phyloP scores from a whole-genome alignment of 2,888 invertebrate genomes.

The Patella pellucida region DNA sequence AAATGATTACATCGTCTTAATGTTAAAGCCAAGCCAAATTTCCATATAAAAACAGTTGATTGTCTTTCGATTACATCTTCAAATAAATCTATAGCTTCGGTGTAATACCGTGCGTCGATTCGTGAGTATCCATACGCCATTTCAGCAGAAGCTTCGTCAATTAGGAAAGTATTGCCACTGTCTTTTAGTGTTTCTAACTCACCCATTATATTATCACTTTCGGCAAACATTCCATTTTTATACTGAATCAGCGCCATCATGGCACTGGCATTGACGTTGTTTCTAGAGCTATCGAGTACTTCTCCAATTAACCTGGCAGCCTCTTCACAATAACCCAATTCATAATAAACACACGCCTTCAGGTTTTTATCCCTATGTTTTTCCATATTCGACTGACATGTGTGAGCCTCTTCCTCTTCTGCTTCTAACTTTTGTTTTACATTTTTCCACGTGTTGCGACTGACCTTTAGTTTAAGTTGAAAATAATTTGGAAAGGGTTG shows the following conservation, averaged over 20 bases:
- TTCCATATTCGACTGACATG: neutral
- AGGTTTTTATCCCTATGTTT: neutral
- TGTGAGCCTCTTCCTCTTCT: neutral
- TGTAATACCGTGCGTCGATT: neutral
- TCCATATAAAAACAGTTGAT: neutral
- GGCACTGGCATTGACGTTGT: neutral
- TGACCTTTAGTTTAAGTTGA: neutral
- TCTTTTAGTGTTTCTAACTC: neutral
- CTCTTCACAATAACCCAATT: neutral
- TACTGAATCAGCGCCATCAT: neutral
- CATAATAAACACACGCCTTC: neutral
- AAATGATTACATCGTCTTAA: neutral
- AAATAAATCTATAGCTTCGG: neutral
- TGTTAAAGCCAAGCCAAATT: neutral
- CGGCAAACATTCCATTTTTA: neutral
- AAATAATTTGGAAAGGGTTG: slow-evolving; percentile 3
- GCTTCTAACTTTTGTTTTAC: neutral
- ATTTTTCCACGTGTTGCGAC: neutral
- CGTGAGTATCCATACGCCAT: neutral
- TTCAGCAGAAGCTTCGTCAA: neutral
- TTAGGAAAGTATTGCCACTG: neutral
- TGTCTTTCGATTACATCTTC: neutral
- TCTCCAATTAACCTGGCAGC: neutral
- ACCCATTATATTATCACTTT: neutral
- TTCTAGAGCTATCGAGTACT: neutral